Conservation (phyloP, 2,113 vertebrate species). For the Chrysochloris asiatica region DNA sequence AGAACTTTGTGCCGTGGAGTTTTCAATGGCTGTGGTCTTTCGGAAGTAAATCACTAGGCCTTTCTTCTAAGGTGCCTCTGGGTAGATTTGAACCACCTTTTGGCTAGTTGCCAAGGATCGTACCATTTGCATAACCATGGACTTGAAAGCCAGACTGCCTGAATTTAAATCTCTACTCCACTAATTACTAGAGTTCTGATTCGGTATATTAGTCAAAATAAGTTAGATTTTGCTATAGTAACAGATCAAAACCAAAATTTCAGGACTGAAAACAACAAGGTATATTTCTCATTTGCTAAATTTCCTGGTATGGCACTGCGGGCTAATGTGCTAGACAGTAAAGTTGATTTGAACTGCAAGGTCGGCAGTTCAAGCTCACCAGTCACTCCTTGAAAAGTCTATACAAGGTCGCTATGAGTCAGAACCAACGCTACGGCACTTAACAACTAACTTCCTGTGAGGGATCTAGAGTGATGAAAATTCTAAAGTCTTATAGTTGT, state of each 20-base stretch:
- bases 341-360: no score
- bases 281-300: constrained; percentile 23
- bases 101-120: not conserved
- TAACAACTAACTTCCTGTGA: not conserved
- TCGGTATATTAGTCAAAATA: not conserved
- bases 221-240: constrained; percentile 6
- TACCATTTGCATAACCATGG: not conserved
- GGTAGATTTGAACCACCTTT: not conserved
- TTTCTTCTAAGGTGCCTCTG: not conserved
- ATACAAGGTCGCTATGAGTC: no score
- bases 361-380: no score
- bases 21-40: not conserved
- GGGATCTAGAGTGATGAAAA: not conserved
- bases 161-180: not conserved
- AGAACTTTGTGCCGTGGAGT: not conserved
- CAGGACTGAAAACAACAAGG: not conserved
- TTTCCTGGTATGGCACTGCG: no score
- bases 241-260: constrained; percentile 7
- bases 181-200: not conserved
- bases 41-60: not conserved
- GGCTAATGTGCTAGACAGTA: no score
- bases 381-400: no score
- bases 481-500: not conserved
- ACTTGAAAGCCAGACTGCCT: not conserved
- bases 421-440: no score